A percentile compares a stretch with the other conserved stretches of the same genome.
These are phyloP conservation scores for Lanius collurio DNA, from an alignment of 2,113 vertebrate genomes.

Conservation along the genomic window DNA sequence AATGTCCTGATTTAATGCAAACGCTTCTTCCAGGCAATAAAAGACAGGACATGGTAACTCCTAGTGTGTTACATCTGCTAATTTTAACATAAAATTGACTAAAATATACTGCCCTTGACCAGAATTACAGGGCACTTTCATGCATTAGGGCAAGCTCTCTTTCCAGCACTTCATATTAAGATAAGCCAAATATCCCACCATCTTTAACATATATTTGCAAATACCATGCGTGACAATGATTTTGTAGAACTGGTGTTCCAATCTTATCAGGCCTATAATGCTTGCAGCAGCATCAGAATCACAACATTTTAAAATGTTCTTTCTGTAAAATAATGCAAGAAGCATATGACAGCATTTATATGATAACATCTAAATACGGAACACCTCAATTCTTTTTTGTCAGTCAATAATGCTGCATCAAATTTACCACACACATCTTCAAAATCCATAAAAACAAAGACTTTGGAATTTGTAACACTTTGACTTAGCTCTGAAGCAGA, in stretches of 20 bases:
- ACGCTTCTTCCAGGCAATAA: neutral
- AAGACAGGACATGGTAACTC: neutral
- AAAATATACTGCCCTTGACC: neutral
- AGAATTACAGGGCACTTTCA: neutral
- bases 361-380: neutral
- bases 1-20: neutral
- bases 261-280: neutral
- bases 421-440: neutral
- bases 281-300: neutral
- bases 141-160: neutral
- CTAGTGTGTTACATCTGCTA: neutral
- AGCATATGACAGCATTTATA: neutral
- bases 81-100: neutral
- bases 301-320: neutral
- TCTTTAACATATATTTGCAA: neutral
- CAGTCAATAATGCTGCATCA: neutral
- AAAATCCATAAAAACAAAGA: neutral
- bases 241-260: neutral
- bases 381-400: neutral
- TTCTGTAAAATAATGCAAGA: neutral
- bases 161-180: neutral
- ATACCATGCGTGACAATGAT: neutral
- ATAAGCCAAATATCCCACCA: neutral
- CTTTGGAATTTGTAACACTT: neutral
- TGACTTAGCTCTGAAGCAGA: neutral